Conservation (phyloP, 2,797 vertebrate genomes). For the Sorex maritimensis region DNA sequence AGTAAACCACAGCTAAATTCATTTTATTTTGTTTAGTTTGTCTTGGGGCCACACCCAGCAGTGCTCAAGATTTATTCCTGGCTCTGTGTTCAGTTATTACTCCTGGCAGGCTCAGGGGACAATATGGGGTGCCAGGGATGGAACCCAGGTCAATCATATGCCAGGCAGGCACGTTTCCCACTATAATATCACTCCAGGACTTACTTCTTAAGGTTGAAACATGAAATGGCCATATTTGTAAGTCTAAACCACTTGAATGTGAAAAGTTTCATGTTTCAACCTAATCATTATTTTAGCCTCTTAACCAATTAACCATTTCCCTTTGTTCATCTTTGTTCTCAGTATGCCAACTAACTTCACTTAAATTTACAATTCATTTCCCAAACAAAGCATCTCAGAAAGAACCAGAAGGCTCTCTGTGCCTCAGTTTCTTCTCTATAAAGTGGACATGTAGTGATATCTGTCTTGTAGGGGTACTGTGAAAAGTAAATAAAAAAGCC, state of each 20-base stretch:
- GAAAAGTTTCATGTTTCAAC: not conserved
- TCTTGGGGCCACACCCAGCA: too few species aligned
- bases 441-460: not conserved
- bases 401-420: conserved; percentile 22
- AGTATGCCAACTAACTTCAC: conserved; percentile 45
- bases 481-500: not conserved
- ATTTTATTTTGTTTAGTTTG: too few species aligned
- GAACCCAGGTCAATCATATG: too few species aligned
- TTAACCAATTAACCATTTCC: conserved; percentile 42
- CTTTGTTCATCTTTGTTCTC: not conserved
- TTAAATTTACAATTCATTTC: conserved; percentile 16
- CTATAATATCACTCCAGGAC: not conserved
- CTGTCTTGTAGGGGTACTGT: not conserved
- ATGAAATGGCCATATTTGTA: not conserved
- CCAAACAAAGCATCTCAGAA: conserved; percentile 39
- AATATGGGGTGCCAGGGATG: too few species aligned
- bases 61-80: too few species aligned
- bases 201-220: not conserved
- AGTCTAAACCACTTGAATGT: not conserved
- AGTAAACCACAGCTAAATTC: not conserved
- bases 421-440: conserved; percentile 14
- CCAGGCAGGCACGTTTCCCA: too few species aligned
- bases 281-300: conserved; percentile 35
- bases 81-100: too few species aligned
- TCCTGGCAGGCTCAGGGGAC: too few species aligned